Evolutionary conservation across 2,797 vertebrate genomes (phyloP).

Genomic region (Delichon dasypus): DNA sequence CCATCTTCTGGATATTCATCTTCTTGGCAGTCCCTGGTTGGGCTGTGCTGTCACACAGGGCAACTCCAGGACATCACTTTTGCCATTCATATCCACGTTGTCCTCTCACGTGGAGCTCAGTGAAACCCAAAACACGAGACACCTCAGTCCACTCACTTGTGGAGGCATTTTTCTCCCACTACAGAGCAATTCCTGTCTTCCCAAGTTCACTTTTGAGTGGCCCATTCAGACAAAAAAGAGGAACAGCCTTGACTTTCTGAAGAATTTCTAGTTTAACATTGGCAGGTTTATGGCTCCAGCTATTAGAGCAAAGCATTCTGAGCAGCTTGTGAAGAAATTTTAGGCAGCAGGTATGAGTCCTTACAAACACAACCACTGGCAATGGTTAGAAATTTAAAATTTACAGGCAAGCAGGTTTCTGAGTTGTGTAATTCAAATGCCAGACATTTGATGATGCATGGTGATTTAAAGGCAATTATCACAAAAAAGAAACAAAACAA

Average conservation of each 20-base stretch:
- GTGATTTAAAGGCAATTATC: neutral
- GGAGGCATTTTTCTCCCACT: neutral
- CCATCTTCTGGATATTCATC: neutral
- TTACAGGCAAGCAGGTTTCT: neutral
- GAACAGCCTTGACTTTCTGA: neutral
- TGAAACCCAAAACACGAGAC: neutral
- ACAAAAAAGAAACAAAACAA: neutral
- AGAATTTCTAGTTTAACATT: neutral
- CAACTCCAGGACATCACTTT: neutral
- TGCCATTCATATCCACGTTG: neutral
- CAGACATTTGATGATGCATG: neutral
- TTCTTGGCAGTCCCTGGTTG: neutral
- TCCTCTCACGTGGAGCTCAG: neutral
- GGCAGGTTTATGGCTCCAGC: neutral
- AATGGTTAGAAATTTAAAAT: neutral
- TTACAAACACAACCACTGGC: neutral
- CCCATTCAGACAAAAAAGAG: neutral
- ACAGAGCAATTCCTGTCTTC: neutral
- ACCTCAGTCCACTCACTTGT: neutral
- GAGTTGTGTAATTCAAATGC: neutral
- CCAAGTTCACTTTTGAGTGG: neutral
- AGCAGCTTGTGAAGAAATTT: neutral
- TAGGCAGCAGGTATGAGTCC: neutral
- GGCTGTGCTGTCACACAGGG: neutral
- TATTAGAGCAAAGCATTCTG: neutral